These are phyloP conservation scores for Halcyon malimbica DNA, from an alignment of 2,113 vertebrate genomes.

Conservation along the genomic window DNA sequence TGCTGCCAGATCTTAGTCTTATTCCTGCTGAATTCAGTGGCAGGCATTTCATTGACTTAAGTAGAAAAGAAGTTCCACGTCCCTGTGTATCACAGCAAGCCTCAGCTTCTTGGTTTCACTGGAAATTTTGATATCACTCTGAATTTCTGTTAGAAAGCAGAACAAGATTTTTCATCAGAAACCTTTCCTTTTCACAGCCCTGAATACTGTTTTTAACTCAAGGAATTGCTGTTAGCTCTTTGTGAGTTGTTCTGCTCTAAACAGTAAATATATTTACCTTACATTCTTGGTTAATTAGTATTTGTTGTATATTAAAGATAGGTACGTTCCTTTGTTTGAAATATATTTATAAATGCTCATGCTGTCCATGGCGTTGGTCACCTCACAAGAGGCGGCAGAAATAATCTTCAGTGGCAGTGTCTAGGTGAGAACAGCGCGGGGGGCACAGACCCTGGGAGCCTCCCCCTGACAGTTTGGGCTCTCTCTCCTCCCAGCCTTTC, in stretches of 20 bases:
- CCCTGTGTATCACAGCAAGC: background rate
- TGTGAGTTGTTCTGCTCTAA: background rate
- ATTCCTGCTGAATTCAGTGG: background rate
- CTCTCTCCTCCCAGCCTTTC: background rate
- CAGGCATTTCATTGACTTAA: background rate
- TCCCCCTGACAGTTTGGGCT: background rate
- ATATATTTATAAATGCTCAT: background rate
- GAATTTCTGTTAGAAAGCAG: background rate
- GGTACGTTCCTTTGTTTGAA: background rate
- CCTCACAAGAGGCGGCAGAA: accelerated
- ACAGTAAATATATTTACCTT: background rate
- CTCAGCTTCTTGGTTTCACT: background rate
- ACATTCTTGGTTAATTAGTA: background rate
- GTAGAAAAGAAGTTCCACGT: background rate
- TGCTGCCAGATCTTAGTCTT: background rate
- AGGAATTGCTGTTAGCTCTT: background rate
- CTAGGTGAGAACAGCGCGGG: background rate
- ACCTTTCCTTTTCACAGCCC: background rate
- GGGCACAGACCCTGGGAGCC: background rate
- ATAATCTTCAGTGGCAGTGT: accelerated
- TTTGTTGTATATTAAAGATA: background rate
- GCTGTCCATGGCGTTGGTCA: background rate
- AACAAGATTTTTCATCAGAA: background rate
- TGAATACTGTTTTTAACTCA: background rate
- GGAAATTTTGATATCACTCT: background rate